Percentiles rank a stretch among this genome's conserved stretches.
phyloP scores from a whole-genome alignment of 2,797 vertebrate species.

The Schizopygopsis pylzovi region DNA sequence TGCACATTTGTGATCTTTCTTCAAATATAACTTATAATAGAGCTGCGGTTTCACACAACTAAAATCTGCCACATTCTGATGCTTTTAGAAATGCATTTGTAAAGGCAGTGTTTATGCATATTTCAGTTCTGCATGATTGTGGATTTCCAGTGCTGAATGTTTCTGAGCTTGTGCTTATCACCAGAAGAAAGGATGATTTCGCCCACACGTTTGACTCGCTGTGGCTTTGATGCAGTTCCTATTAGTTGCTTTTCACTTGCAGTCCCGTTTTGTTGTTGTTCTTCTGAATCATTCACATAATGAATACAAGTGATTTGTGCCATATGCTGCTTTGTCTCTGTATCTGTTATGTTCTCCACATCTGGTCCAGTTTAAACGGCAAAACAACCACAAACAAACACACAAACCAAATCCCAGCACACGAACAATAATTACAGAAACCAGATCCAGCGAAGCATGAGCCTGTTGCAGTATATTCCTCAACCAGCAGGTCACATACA shows the following conservation, averaged over 20 bases:
- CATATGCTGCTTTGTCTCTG: constrained; percentile 36
- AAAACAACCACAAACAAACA: constrained; percentile 10
- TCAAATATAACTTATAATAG: not conserved
- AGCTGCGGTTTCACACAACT: not conserved
- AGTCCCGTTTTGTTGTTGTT: constrained; percentile 23
- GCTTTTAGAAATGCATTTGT: constrained; percentile 24
- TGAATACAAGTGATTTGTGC: constrained; percentile 12
- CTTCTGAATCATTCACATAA: constrained; percentile 20
- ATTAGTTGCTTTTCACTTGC: constrained; percentile 1
- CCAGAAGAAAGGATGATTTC: constrained; percentile 38
- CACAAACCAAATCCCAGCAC: not conserved
- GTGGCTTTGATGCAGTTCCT: constrained; percentile 32
- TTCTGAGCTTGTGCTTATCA: constrained; percentile 39
- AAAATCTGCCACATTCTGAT: constrained; percentile 9
- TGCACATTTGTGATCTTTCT: not conserved
- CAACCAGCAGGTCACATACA: not conserved
- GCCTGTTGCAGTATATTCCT: not conserved
- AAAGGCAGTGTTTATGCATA: constrained; percentile 16
- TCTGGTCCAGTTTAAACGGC: constrained; percentile 4
- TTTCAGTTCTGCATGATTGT: constrained; percentile 5
- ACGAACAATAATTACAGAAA: not conserved
- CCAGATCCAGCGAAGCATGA: not conserved
- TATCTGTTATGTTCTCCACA: not conserved
- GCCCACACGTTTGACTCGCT: constrained; percentile 41
- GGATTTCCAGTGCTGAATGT: constrained; percentile 14